Evolutionary conservation across 2,113 vertebrate species (phyloP).

Genomic region (Clarias gariepinus): DNA sequence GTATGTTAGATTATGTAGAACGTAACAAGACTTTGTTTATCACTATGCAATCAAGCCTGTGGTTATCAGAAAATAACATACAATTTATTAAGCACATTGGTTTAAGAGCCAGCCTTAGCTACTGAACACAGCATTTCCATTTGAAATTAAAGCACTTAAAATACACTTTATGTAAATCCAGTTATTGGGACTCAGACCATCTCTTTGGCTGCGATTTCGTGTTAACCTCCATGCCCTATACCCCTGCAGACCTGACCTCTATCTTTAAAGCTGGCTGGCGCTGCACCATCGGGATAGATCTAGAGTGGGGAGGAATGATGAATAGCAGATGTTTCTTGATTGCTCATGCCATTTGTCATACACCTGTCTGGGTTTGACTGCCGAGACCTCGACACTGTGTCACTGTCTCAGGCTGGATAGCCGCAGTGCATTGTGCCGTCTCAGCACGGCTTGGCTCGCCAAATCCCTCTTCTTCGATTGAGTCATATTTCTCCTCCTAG

Average conservation of each 20-base stretch:
- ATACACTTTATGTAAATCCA: background rate
- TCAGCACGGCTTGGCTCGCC: conserved; percentile 29
- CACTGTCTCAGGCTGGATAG: conserved; percentile 42
- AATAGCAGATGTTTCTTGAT: conserved; percentile 55
- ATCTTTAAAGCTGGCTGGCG: conserved; percentile 19
- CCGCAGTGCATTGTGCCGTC: conserved; percentile 35
- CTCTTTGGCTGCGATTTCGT: conserved; percentile 7
- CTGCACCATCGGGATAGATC: conserved; percentile 9
- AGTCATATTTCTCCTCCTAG: conserved; percentile 52
- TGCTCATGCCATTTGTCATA: conserved; percentile 51
- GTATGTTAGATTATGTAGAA: background rate
- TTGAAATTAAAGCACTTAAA: background rate
- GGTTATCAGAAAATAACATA: background rate
- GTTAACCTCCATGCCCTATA: conserved; percentile 30
- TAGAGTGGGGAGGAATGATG: conserved; percentile 40
- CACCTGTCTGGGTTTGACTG: conserved; percentile 44
- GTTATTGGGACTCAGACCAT: background rate
- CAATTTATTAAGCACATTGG: background rate
- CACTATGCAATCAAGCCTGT: too few species aligned
- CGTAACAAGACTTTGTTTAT: background rate
- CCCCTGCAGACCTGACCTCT: background rate
- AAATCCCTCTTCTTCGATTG: conserved; percentile 36
- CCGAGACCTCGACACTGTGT: conserved; percentile 47
- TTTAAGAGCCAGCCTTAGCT: background rate
- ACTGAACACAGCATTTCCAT: background rate